Percentiles rank a stretch among this genome's conserved stretches.
phyloP scores from a whole-genome alignment of 2,797 vertebrate species.

The Philypnodon macrostomus region DNA sequence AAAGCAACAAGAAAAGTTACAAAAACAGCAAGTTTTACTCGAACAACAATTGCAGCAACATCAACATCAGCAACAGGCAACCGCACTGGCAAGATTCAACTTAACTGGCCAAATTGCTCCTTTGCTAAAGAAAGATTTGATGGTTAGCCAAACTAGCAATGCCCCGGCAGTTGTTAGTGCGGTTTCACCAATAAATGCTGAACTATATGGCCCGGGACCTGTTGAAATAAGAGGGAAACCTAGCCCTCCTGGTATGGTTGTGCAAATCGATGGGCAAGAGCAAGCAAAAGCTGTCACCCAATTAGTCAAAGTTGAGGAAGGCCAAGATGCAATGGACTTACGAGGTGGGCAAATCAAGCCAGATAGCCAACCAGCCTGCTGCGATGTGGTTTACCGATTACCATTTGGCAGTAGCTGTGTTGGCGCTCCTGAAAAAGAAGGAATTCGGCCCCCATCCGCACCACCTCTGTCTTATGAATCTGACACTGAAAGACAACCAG shows the following conservation, averaged over 20 bases:
- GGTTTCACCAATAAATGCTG: constrained; percentile 70
- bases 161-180: constrained; percentile 72
- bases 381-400: constrained; percentile 94
- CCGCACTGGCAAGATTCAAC: constrained; percentile 84
- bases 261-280: constrained; percentile 83
- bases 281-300: constrained; percentile 83
- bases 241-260: constrained; percentile 79
- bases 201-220: constrained; percentile 77
- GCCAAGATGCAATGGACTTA: constrained; percentile 85
- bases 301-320: constrained; percentile 85
- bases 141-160: constrained; percentile 82
- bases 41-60: constrained; percentile 81
- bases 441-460: constrained; percentile 70
- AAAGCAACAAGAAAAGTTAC: constrained; percentile 73
- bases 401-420: constrained; percentile 91
- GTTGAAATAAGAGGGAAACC: constrained; percentile 84
- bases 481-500: constrained; percentile 75
- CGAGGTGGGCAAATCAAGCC: constrained; percentile 86
- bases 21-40: constrained; percentile 74
- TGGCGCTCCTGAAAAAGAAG: constrained; percentile 82
- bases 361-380: constrained; percentile 91
- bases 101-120: constrained; percentile 80
- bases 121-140: constrained; percentile 85
- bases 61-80: constrained; percentile 70
- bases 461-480: constrained; percentile 79